Evolutionary conservation across 2,888 invertebrate species (phyloP), one percentile per base, ranked within the genome.

Genomic region (Atherix ibis): DNA sequence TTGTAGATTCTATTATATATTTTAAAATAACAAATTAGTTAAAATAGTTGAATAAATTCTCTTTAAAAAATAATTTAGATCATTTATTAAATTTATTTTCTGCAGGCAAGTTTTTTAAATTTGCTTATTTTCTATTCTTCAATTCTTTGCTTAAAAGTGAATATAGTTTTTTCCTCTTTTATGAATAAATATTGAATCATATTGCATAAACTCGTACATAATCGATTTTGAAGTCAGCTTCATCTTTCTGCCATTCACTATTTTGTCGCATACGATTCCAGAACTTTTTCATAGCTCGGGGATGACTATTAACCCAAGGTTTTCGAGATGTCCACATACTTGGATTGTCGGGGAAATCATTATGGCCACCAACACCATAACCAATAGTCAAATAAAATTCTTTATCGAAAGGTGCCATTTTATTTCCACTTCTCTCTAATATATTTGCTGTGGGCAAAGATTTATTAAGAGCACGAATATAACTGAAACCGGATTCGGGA

Each of bases 341-440:
- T 5, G 48, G 45, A 2, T 44, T 45, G 46, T 84, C 80, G 0
- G 71, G 65, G 50, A 83, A 85, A 48, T 75, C 74, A 37, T 71
- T 66, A 3, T 71, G 56, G 0, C 87, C 87, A 1, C 81, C 87
- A 30, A 82, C 79, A 19, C 80, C 76, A 8, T 85, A 62, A 1
- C 84, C 87, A 30, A 88, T 48, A 2, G 76, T 70, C 17, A 88
- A 77, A 75, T 82, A 63, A 36, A 60, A 62, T 63, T 81, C 68
- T 53, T 76, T 69, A 56, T 85, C 82, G 46, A 84, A 83, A 0
- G 85, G 85, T 2, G 82, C 78, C 57, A 79, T 67, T 2, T 43
- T 45, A 0, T 44, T n/a, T n/a, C n/a, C 2, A 81, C 78, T 57
- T 79, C 66, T 1, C 43, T 46, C 1, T 44, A 33, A 40, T 9